Evolutionary conservation across 2,888 invertebrate genomes (phyloP).

Genomic region (Poecilus cupreus): DNA sequence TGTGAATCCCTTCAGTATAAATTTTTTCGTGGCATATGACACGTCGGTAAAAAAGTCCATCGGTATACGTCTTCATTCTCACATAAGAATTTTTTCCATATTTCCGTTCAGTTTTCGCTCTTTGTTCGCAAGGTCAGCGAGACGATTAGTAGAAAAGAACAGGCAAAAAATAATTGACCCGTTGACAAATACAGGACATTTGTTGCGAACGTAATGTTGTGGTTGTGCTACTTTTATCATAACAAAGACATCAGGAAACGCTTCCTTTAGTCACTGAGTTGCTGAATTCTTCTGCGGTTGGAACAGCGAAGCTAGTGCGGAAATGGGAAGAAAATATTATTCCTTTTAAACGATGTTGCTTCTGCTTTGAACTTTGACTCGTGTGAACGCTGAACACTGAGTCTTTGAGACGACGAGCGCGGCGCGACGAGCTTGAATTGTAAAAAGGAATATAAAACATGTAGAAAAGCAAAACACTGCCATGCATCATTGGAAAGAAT

Average conservation of each 20-base stretch:
- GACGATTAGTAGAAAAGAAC: background rate
- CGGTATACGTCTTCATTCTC: background rate
- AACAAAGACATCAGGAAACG: slow-evolving; percentile 19
- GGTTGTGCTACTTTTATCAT: slow-evolving; percentile 24
- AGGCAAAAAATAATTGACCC: slow-evolving; percentile 17
- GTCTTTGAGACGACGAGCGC: background rate
- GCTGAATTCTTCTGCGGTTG: background rate
- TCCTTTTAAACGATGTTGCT: slow-evolving; percentile 67
- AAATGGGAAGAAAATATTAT: slow-evolving; percentile 67
- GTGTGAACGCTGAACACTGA: slow-evolving; percentile 37
- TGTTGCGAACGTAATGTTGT: background rate
- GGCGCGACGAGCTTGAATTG: no score
- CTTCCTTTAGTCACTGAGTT: background rate
- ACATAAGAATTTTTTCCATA: background rate
- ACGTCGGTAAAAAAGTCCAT: no score
- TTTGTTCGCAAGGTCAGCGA: background rate
- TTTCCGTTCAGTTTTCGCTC: background rate
- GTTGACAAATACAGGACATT: slow-evolving; percentile 8
- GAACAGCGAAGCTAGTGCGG: slow-evolving; percentile 63
- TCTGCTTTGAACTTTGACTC: slow-evolving; percentile 68
- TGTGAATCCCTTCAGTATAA: no score
- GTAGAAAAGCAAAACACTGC: slow-evolving; percentile 61
- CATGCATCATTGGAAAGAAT: slow-evolving; percentile 31
- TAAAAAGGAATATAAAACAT: slow-evolving; percentile 65
- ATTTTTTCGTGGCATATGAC: no score